Base-by-base conservation (phyloP, 2,113 vertebrate genomes). In the Oncorhynchus kisutch region DNA sequence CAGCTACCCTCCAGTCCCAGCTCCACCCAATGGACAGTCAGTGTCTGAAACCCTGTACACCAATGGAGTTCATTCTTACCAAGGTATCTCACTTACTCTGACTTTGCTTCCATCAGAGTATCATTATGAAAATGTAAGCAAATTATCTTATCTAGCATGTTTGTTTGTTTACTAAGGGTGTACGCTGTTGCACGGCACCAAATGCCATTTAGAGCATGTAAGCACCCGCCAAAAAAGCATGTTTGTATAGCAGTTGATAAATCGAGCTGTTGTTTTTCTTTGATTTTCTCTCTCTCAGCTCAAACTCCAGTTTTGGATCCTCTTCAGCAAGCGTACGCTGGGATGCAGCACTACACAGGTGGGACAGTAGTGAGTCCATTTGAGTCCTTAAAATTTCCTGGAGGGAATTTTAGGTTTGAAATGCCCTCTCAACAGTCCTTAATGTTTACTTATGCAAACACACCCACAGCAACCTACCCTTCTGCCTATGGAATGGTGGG, bases 331-430 rank as follows among this genome's bases (percentile, higher is more conserved):
- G 96, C 96, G 0, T 98, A 98, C 2, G 93, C 96, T 0, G 96
- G 96, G 80, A 96, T 97, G 96, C 96, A 98, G 89, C 96, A 97
- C 85, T 97, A 98, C 64, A 94, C 96, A 91, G 96, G 96, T 98
- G 79, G 29, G 12, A 18, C 18, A 16, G 27, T 48, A 31, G 24
- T 74, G 20, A 62, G 29, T 11, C 18, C n/a, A 2, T 13, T n/a
- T 25, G 27, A 8, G 8, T 64, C 51, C 51, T 54, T 54, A 54
- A 54, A 54, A 54, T 54, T 54, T 54, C 51, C 51, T 54, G 51
- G 57, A 66, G 39, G 29, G 9, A 51, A 16, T 57, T 66, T 62
- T 34, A 51, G 31, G 22, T 27, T 66, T 24, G 66, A 31, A 78
- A 14, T 54, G 6, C 16, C 24, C 39, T 39, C 25, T 69, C 14